phyloP scores from a whole-genome alignment of 1,140 invertebrate species.

The Lasaia peninsularis region DNA sequence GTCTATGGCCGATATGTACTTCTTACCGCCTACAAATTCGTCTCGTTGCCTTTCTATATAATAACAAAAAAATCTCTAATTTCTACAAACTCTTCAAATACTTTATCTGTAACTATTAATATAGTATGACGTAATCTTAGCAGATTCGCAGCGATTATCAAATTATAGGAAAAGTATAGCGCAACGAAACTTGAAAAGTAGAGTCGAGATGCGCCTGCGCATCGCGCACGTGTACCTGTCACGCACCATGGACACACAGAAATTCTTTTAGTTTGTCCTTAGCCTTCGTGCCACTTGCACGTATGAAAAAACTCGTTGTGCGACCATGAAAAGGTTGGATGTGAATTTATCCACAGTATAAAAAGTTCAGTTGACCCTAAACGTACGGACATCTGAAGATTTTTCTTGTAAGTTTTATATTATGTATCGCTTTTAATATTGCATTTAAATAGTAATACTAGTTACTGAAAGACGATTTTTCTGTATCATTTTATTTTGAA shows the following conservation, averaged over 20 bases:
- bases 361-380: slow-evolving; percentile 25
- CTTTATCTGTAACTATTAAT: not conserved
- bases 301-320: slow-evolving; percentile 52
- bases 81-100: not conserved
- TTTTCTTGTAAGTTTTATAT: slow-evolving; percentile 38
- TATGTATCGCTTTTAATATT: no score
- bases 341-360: slow-evolving; percentile 10
- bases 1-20: no score
- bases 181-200: slow-evolving; percentile 24
- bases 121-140: slow-evolving; percentile 29
- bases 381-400: slow-evolving; percentile 37
- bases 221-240: slow-evolving; percentile 62
- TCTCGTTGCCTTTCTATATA: no score
- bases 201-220: slow-evolving; percentile 39
- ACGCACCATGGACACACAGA: slow-evolving; percentile 59
- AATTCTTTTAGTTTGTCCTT: slow-evolving; percentile 64
- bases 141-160: slow-evolving; percentile 26
- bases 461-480: no score
- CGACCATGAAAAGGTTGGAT: slow-evolving; percentile 30
- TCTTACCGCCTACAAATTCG: no score
- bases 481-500: not conserved
- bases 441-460: no score
- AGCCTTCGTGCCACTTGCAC: slow-evolving; percentile 54
- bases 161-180: slow-evolving; percentile 28
- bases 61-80: no score